These are phyloP conservation scores for Iphiclides podalirius DNA, from an alignment of 2,888 invertebrate genomes.

Conservation along the genomic window DNA sequence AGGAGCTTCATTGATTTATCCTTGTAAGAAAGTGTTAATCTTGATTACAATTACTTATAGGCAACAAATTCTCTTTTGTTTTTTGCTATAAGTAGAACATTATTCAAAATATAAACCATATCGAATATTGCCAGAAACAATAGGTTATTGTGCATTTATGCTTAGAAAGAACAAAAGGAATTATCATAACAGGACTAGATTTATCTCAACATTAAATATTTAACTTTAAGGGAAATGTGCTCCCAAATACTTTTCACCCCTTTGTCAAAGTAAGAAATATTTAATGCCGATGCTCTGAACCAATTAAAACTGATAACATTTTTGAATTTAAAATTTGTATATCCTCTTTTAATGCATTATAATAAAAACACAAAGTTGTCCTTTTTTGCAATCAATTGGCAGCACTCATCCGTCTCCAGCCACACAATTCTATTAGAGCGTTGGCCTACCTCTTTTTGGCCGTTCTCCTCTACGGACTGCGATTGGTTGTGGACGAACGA, in stretches of 20 bases:
- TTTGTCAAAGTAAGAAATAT: slow-evolving; percentile 21
- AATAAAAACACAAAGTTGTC: slow-evolving; percentile 20
- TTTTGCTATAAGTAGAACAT: neutral
- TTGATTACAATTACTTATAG: slow-evolving; percentile 28
- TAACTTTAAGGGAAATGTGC: too few species aligned
- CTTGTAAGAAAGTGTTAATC: slow-evolving; percentile 70
- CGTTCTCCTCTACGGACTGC: slow-evolving; percentile 80
- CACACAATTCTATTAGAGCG: slow-evolving; percentile 51
- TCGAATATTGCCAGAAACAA: slow-evolving; percentile 11
- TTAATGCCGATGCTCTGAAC: slow-evolving; percentile 23
- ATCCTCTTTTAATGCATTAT: slow-evolving; percentile 1
- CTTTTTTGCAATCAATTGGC: slow-evolving; percentile 38
- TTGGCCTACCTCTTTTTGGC: slow-evolving; percentile 77
- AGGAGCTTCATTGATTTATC: slow-evolving; percentile 43
- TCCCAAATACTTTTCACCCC: neutral
- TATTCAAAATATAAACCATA: neutral
- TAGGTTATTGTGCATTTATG: slow-evolving; percentile 9
- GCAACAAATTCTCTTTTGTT: neutral
- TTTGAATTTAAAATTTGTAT: slow-evolving; percentile 15
- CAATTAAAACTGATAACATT: slow-evolving; percentile 8
- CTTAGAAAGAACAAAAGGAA: neutral
- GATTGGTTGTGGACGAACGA: slow-evolving; percentile 79
- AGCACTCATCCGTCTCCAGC: slow-evolving; percentile 47
- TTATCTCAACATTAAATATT: neutral
- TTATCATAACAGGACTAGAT: slow-evolving; percentile 12